Evolutionary conservation across 92 coral and sea anemone species (phyloP).

Genomic region (Phenganax marumi): DNA sequence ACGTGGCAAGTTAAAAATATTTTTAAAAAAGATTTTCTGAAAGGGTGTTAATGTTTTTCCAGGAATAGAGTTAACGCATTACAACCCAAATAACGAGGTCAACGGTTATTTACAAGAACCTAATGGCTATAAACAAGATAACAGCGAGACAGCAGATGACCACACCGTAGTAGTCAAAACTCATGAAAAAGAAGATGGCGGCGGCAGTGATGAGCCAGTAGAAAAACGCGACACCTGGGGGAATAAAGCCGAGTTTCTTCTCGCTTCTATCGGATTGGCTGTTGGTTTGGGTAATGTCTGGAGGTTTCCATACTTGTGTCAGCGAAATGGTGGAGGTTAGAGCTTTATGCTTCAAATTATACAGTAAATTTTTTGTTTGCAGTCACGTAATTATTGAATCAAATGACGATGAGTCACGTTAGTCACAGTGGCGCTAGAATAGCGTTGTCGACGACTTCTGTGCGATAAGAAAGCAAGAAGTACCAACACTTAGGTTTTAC

Average conservation of each 20-base stretch:
- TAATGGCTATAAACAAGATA: background rate
- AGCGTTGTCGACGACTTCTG: no score
- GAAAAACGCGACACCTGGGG: slow-evolving; percentile 84
- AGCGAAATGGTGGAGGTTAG: slow-evolving; percentile 88
- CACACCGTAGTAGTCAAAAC: background rate
- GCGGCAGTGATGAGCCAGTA: slow-evolving; percentile 38
- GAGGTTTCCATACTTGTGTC: slow-evolving; percentile 88
- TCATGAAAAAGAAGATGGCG: no score
- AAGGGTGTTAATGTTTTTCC: background rate
- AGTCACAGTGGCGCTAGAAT: no score
- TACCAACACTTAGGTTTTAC: no score
- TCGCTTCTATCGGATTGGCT: slow-evolving; percentile 82
- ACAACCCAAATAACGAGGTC: background rate
- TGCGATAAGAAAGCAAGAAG: no score
- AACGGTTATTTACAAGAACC: background rate
- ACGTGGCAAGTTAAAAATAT: no score
- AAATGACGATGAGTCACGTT: no score
- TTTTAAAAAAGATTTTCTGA: no score
- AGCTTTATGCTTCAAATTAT: no score
- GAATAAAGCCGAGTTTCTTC: slow-evolving; percentile 78
- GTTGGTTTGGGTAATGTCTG: slow-evolving; percentile 92
- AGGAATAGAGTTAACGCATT: background rate
- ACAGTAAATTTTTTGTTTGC: no score
- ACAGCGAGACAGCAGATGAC: background rate
- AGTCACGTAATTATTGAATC: no score